A percentile compares a stretch with the other conserved stretches of the same genome.
phyloP scores from a whole-genome alignment of 2,797 vertebrate genomes.

The Mionectes olivaceus region DNA sequence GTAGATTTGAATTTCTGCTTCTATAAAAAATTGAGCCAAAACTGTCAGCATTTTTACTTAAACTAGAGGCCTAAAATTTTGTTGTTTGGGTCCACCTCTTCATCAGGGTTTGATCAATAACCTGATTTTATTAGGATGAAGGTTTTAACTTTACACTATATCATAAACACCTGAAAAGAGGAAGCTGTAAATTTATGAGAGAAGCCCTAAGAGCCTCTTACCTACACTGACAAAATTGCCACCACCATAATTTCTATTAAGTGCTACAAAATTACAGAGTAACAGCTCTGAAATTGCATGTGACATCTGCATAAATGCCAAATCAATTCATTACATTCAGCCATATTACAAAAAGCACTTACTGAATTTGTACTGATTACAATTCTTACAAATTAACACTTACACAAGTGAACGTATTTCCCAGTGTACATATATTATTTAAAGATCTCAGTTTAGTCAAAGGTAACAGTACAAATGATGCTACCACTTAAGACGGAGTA shows the following conservation, averaged over 20 bases:
- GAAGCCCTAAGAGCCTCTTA: slow-evolving; percentile 20
- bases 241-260: slow-evolving; percentile 71
- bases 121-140: neutral
- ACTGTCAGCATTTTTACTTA: neutral
- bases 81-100: neutral
- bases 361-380: slow-evolving; percentile 77
- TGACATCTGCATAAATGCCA: slow-evolving; percentile 77
- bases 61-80: neutral
- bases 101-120: neutral
- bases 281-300: slow-evolving; percentile 75
- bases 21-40: neutral
- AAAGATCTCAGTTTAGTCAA: slow-evolving; percentile 58
- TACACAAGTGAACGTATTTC: slow-evolving; percentile 38
- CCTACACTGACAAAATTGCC: slow-evolving; percentile 51
- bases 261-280: slow-evolving; percentile 72
- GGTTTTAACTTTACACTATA: neutral
- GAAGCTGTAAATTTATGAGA: slow-evolving; percentile 25
- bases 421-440: slow-evolving; percentile 51
- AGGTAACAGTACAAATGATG: slow-evolving; percentile 45
- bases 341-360: slow-evolving; percentile 74
- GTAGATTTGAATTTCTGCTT: neutral
- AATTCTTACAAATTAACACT: slow-evolving; percentile 74
- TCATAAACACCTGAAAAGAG: slow-evolving; percentile 9
- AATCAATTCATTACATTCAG: slow-evolving; percentile 69
- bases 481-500: slow-evolving; percentile 3